phyloP scores from a whole-genome alignment of 2,113 vertebrate species.

The Grantiella picta region DNA sequence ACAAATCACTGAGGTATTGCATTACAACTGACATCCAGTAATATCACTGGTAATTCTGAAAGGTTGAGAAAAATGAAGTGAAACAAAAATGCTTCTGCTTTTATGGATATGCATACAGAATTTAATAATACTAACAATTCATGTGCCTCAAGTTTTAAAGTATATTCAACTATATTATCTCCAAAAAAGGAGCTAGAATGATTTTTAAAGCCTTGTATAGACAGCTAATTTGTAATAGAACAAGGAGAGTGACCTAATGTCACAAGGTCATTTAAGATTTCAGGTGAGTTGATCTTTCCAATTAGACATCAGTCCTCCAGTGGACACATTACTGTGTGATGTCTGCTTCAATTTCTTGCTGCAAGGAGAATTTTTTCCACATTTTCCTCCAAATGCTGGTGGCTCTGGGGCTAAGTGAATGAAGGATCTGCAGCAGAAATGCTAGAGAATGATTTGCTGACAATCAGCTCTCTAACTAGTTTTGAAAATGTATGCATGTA shows the following conservation, averaged over 20 bases:
- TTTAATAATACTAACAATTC: not conserved
- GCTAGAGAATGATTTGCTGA: not conserved
- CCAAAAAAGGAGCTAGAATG: not conserved
- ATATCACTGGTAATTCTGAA: not conserved
- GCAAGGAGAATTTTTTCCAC: not conserved
- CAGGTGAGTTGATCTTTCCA: not conserved
- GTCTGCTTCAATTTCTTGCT: not conserved
- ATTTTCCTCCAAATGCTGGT: not conserved
- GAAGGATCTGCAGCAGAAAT: not conserved
- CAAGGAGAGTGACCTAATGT: not conserved
- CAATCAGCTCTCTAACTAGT: not conserved
- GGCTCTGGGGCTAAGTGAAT: not conserved
- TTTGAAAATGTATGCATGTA: slow-evolving; percentile 13
- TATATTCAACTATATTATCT: not conserved
- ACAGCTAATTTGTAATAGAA: not conserved
- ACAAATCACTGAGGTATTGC: not conserved
- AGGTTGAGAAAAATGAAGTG: not conserved
- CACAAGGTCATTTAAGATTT: not conserved
- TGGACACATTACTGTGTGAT: not conserved
- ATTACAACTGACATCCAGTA: not conserved
- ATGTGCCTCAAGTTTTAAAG: not conserved
- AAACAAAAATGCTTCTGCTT: not conserved
- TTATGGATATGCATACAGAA: not conserved
- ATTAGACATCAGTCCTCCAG: not conserved
- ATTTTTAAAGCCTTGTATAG: not conserved